Evolutionary conservation across 2,797 vertebrate species (phyloP), one percentile per base, ranked within the genome.

Genomic region (Pseudomugil tenellus): DNA sequence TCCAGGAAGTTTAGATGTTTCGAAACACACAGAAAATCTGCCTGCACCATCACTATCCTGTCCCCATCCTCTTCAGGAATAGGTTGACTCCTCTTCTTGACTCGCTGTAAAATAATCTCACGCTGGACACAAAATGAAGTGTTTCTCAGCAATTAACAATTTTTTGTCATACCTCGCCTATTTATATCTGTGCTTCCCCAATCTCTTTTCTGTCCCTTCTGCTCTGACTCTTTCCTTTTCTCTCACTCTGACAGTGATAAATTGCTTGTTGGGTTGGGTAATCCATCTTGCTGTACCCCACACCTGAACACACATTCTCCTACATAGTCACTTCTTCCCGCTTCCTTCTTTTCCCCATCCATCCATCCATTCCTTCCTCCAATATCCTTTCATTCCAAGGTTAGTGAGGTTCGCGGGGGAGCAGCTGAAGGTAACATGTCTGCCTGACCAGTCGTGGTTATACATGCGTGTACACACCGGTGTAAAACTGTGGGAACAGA

Each of bases 241-340:
- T 73, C 65, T 65, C 43, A 59, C 65, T 71, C 59, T 92, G 93
- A 93, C 93, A 93, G 84, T 94, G 93, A 94, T 90, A 77, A 91
- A 94, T 94, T 91, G 87, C 88, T 74, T 57, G 26, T 77, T 78
- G 79, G 58, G 41, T 74, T 76, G 75, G 81, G 90, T 85, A 90
- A 94, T 94, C 87, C 83, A 90, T 93, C 91, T 93, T 91, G 75
- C 82, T 61, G 29, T 83, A 87, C 84, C 80, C 85, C 79, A 86
- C 83, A 88, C 86, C 85, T 87, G 83, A 89, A 88, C 83, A 84
- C 86, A 84, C 76, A 75, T 75, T 79, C 75, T 74, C 61, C 37
- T n/a, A 64, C 67, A 58, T 52, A 76, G 78, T 75, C 54, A 53
- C 70, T 81, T 57, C 72, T 55, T n/a, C 63, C 34, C 21, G 81